phyloP scores from a whole-genome alignment of 1,140 invertebrate species.

The Atta colombica region DNA sequence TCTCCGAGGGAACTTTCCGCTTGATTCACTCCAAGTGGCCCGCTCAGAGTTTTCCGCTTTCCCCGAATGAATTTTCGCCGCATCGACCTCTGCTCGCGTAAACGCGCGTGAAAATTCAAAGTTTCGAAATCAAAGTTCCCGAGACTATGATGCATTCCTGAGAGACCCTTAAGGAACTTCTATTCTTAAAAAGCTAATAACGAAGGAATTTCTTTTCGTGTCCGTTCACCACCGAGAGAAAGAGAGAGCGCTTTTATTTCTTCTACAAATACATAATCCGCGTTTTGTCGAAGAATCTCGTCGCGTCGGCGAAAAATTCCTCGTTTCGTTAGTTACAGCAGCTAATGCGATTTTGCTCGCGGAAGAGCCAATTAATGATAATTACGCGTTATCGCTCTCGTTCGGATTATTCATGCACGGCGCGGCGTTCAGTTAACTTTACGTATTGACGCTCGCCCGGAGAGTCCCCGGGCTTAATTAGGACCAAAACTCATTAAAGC shows the following conservation, averaged over 20 bases:
- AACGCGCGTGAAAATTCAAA: slow-evolving; percentile 59
- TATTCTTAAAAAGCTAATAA: background rate
- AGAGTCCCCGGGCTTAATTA: slow-evolving; percentile 55
- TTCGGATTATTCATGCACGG: slow-evolving; percentile 38
- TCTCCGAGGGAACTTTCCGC: slow-evolving; percentile 34
- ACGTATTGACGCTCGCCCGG: slow-evolving; percentile 56
- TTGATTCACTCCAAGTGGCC: slow-evolving; percentile 55
- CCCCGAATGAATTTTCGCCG: slow-evolving; percentile 43
- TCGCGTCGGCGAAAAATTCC: slow-evolving; percentile 25
- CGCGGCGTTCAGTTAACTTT: slow-evolving; percentile 53
- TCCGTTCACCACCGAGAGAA: background rate
- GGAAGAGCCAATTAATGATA: slow-evolving; percentile 61
- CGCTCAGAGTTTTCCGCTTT: slow-evolving; percentile 24
- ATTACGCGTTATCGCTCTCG: slow-evolving; percentile 54
- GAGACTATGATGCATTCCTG: background rate
- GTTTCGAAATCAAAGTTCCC: slow-evolving; percentile 34
- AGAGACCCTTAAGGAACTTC: background rate
- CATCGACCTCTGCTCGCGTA: slow-evolving; percentile 12
- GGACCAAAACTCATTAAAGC: slow-evolving; percentile 60
- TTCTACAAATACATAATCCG: background rate
- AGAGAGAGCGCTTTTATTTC: background rate
- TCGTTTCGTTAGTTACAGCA: background rate
- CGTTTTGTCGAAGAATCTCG: background rate
- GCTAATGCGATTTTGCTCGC: slow-evolving; percentile 43
- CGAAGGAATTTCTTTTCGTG: background rate